Evolutionary conservation across 2,888 invertebrate genomes (phyloP).

Genomic region (Oscheius sp.): DNA sequence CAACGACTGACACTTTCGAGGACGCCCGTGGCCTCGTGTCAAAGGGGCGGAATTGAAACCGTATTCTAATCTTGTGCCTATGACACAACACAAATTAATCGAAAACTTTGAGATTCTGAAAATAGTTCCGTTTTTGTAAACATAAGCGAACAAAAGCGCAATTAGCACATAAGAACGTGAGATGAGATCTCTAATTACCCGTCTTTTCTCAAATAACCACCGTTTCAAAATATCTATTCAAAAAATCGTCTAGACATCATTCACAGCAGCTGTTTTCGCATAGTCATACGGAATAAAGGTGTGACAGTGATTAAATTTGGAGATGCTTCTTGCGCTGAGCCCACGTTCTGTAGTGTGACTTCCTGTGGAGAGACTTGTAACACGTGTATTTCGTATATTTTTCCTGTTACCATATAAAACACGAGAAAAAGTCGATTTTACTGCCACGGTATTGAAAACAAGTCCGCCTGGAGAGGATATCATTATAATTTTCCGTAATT

Average conservation of each 20-base stretch:
- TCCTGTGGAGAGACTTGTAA: slow-evolving; percentile 3
- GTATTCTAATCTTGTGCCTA: no score
- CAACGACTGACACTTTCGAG: no score
- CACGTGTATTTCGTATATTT: not conserved
- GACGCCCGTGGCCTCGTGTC: no score
- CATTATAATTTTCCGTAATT: not conserved
- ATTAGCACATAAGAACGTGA: not conserved
- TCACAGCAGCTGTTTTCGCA: not conserved
- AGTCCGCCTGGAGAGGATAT: slow-evolving; percentile 17
- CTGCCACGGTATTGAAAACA: slow-evolving; percentile 11
- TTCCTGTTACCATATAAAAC: not conserved
- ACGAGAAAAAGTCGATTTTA: slow-evolving; percentile 3
- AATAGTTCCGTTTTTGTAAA: no score
- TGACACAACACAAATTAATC: no score
- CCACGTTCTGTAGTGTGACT: slow-evolving; percentile 19
- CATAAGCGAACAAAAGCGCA: not conserved
- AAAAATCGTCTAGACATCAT: slow-evolving; percentile 13
- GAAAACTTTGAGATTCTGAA: no score
- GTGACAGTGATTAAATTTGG: slow-evolving; percentile 5
- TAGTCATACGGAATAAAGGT: slow-evolving; percentile 13
- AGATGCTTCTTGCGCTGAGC: slow-evolving; percentile 9
- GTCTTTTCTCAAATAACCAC: not conserved
- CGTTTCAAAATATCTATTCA: not conserved
- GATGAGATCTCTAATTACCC: no score
- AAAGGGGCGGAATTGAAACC: no score